Evolutionary conservation across 37 sponge, comb jelly and placozoan species (phyloP).

Genomic region (Tethya wilhelma): DNA sequence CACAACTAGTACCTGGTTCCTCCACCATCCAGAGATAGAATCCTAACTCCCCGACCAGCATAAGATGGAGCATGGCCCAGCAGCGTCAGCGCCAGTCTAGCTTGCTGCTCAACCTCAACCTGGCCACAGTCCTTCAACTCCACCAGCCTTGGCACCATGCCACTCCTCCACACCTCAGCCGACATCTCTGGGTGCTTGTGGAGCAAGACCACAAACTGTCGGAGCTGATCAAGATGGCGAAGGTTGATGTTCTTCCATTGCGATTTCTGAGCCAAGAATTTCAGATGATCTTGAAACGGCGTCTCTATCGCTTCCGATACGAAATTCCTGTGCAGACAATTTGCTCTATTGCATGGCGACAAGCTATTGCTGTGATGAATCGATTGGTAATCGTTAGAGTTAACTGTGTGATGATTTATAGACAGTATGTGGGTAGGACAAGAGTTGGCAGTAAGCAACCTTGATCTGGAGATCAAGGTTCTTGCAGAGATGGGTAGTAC

Average conservation of each 20-base stretch:
- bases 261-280: too few relatives aligned
- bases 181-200: neutral
- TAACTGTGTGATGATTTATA: too few relatives aligned
- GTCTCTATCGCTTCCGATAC: too few relatives aligned
- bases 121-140: slow-evolving; percentile 13
- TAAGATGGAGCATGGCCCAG: slow-evolving; percentile 58
- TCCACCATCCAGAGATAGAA: slow-evolving; percentile 84
- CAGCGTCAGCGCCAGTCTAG: slow-evolving; percentile 53
- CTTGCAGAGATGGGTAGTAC: too few relatives aligned
- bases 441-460: too few relatives aligned
- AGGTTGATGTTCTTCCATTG: neutral
- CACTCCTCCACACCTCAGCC: slow-evolving; percentile 24
- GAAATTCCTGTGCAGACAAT: too few relatives aligned
- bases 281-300: too few relatives aligned
- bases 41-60: slow-evolving; percentile 58
- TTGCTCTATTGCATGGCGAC: too few relatives aligned
- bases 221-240: slow-evolving; percentile 28
- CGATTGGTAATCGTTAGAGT: too few relatives aligned
- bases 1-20: slow-evolving; percentile 70
- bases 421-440: too few relatives aligned
- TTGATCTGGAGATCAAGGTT: too few relatives aligned
- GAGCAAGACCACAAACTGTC: slow-evolving; percentile 16
- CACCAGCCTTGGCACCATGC: slow-evolving; percentile 29
- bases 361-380: too few relatives aligned
- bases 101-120: slow-evolving; percentile 45